Evolutionary conservation across 2,113 vertebrate genomes (phyloP).

Genomic region (Azemiops feae): DNA sequence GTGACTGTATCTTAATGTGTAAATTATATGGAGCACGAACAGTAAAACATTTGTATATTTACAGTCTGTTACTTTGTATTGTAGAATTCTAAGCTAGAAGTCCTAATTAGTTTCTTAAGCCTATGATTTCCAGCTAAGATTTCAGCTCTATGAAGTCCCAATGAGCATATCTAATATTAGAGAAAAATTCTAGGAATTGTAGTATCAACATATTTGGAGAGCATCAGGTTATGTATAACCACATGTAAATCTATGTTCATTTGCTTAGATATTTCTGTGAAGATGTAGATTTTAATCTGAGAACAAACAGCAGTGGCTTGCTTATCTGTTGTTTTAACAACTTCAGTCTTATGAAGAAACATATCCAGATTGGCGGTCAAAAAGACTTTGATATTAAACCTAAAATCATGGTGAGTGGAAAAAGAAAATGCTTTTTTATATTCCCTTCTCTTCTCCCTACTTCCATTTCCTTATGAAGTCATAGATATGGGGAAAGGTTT

Average conservation of each 20-base stretch:
- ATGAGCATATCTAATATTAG: neutral
- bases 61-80: neutral
- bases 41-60: neutral
- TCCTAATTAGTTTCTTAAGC: neutral
- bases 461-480: neutral
- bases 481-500: neutral
- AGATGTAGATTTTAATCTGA: constrained; percentile 94
- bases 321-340: constrained; percentile 95
- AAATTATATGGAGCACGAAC: neutral
- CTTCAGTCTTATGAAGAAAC: constrained; percentile 98
- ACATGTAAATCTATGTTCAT: constrained; percentile 25
- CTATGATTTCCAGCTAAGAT: neutral
- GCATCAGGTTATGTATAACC: neutral
- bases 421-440: neutral
- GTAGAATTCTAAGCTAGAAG: neutral
- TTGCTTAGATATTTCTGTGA: constrained; percentile 89
- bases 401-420: constrained; percentile 82
- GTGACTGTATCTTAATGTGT: neutral
- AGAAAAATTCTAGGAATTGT: neutral
- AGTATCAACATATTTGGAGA: neutral
- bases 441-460: too few relatives aligned
- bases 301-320: constrained; percentile 90
- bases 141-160: neutral
- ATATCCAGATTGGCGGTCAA: constrained; percentile 89
- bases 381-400: constrained; percentile 89